These are phyloP conservation scores for Oreochromis grahami DNA, from an alignment of 2,797 vertebrate genomes.

Conservation along the genomic window DNA sequence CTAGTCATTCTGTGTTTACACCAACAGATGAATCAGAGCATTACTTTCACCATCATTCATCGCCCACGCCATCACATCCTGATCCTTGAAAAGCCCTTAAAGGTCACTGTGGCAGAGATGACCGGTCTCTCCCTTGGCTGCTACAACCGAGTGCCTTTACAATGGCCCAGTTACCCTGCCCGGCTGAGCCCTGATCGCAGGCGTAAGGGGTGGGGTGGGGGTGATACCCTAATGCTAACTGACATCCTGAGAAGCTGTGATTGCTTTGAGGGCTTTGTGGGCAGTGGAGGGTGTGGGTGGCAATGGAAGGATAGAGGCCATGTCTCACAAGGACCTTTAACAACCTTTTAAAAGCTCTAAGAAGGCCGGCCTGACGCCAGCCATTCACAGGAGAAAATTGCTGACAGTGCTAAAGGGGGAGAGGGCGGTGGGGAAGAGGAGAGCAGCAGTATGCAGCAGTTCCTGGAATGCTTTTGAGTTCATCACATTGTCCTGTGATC, in stretches of 20 bases:
- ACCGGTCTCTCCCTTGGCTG: slow-evolving; percentile 48
- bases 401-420: slow-evolving; percentile 43
- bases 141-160: slow-evolving; percentile 46
- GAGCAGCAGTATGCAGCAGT: slow-evolving; percentile 12
- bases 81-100: slow-evolving; percentile 54
- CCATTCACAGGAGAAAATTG: slow-evolving; percentile 46
- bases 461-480: slow-evolving; percentile 58
- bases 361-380: slow-evolving; percentile 50
- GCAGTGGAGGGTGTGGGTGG: slow-evolving; percentile 38
- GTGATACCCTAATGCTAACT: slow-evolving; percentile 68
- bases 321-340: slow-evolving; percentile 64
- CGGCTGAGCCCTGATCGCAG: slow-evolving; percentile 54
- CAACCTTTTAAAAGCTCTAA: slow-evolving; percentile 68
- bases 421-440: not conserved
- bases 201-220: slow-evolving; percentile 17
- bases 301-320: slow-evolving; percentile 22
- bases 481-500: slow-evolving; percentile 21
- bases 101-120: slow-evolving; percentile 60
- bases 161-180: slow-evolving; percentile 67
- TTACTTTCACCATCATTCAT: slow-evolving; percentile 47
- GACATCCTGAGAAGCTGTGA: slow-evolving; percentile 75
- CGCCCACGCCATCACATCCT: slow-evolving; percentile 36
- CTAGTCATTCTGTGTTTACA: slow-evolving; percentile 51
- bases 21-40: slow-evolving; percentile 50
- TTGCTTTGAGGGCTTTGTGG: slow-evolving; percentile 61